Conservation (phyloP, 2,113 vertebrate species). For the Chaenogobius annularis region DNA sequence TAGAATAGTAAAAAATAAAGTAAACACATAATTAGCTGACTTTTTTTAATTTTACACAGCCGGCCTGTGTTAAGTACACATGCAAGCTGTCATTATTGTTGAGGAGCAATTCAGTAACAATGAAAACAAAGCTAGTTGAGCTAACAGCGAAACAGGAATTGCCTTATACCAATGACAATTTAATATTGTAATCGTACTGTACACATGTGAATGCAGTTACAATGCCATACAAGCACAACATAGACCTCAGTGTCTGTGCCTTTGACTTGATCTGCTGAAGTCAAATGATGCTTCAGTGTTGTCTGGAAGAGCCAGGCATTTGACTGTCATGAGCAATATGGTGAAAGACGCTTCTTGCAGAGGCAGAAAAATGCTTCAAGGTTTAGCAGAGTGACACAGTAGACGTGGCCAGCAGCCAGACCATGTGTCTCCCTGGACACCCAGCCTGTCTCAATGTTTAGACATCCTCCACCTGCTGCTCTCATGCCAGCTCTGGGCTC, state of each 20-base stretch:
- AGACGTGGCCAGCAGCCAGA: conserved; percentile 44
- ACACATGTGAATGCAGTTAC: not conserved
- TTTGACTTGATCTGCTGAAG: conserved; percentile 8
- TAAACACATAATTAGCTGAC: not conserved
- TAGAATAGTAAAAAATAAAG: not conserved
- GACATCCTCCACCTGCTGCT: conserved; percentile 40
- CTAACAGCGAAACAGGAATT: not conserved
- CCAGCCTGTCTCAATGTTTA: conserved; percentile 31
- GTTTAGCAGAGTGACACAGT: conserved; percentile 44
- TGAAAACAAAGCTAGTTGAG: not conserved
- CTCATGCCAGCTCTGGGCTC: conserved; percentile 20
- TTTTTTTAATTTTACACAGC: no score
- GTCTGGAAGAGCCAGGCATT: conserved; percentile 33
- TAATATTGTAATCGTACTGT: not conserved
- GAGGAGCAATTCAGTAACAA: not conserved
- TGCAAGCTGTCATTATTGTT: not conserved
- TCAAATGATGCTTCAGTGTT: conserved; percentile 42
- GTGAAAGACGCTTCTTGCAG: conserved; percentile 47
- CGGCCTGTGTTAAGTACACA: not conserved
- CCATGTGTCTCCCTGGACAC: conserved; percentile 45
- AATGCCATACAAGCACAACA: not conserved
- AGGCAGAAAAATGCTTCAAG: conserved; percentile 58
- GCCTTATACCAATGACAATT: not conserved
- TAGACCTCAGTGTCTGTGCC: no score
- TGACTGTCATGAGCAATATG: conserved; percentile 23